phyloP scores from a whole-genome alignment of 2,888 invertebrate species.

The Protodeltote pygarga region DNA sequence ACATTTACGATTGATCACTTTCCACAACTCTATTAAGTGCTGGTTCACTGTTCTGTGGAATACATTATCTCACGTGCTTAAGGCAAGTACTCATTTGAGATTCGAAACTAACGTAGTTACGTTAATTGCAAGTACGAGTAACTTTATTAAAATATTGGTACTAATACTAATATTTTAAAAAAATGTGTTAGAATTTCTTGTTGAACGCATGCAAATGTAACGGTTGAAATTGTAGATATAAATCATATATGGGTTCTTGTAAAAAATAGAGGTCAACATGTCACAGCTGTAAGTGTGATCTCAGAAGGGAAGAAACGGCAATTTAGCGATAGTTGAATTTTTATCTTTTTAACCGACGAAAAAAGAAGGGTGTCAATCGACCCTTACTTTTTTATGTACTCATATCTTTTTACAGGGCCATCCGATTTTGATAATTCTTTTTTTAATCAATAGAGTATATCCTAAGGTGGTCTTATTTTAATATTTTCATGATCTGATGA shows the following conservation, averaged over 20 bases:
- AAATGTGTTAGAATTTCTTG: background rate
- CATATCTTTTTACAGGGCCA: too few relatives aligned
- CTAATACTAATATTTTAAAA: too few relatives aligned
- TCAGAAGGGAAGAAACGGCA: constrained; percentile 38
- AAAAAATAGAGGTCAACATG: constrained; percentile 53
- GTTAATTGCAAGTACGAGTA: too few relatives aligned
- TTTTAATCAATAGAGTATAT: too few relatives aligned
- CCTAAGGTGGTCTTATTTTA: too few relatives aligned
- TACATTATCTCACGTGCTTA: constrained; percentile 30
- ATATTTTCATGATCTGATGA: too few relatives aligned
- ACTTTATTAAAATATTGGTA: too few relatives aligned
- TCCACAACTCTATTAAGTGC: constrained; percentile 53
- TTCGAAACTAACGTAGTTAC: constrained; percentile 10
- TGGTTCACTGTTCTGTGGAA: constrained; percentile 48
- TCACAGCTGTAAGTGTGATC: constrained; percentile 14
- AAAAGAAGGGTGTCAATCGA: too few relatives aligned
- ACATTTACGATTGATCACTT: constrained; percentile 48
- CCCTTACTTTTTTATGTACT: too few relatives aligned
- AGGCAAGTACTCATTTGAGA: constrained; percentile 54
- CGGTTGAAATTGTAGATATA: constrained; percentile 1
- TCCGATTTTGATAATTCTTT: too few relatives aligned
- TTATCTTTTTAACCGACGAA: too few relatives aligned
- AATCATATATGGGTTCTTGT: constrained; percentile 12
- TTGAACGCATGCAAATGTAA: background rate
- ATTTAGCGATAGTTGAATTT: too few relatives aligned